These are phyloP conservation scores for Aphelinus certus DNA, from an alignment of 1,140 invertebrate genomes.

Conservation along the genomic window DNA sequence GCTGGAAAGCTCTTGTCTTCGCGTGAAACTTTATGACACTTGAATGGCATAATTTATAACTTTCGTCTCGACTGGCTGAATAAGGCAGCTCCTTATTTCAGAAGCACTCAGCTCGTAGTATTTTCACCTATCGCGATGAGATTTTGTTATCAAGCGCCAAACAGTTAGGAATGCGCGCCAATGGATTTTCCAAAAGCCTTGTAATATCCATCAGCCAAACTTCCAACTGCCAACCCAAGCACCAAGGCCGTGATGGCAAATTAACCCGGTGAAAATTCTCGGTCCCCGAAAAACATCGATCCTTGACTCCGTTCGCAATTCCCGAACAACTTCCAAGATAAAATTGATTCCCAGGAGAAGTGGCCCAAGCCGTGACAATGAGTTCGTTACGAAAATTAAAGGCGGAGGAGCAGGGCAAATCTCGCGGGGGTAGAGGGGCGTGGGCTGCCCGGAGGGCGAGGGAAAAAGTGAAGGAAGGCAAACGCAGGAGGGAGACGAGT, in stretches of 20 bases:
- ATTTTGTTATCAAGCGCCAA: neutral
- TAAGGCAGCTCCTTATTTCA: slow-evolving; percentile 17
- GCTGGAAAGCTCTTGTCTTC: slow-evolving; percentile 28
- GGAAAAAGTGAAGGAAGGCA: slow-evolving; percentile 36
- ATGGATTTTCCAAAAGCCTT: no score
- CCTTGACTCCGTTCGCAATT: no score
- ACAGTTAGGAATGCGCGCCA: no score
- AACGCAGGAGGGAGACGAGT: slow-evolving; percentile 40
- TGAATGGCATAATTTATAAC: slow-evolving; percentile 34
- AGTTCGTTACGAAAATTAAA: no score
- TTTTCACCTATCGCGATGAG: slow-evolving; percentile 5
- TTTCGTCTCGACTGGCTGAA: slow-evolving; percentile 11
- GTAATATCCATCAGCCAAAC: no score
- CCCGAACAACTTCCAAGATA: no score
- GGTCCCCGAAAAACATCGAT: no score
- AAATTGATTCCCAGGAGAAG: no score
- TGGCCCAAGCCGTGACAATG: no score
- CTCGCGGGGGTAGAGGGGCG: slow-evolving; percentile 45
- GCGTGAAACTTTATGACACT: slow-evolving; percentile 34
- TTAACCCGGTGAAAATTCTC: no score
- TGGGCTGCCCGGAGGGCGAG: neutral
- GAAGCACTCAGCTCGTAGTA: slow-evolving; percentile 9
- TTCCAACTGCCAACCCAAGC: no score
- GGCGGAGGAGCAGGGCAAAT: neutral
- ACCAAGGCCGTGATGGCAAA: no score